Evolutionary conservation across 2,888 invertebrate genomes (phyloP).

Genomic region (Cryptophagus acutangulus): DNA sequence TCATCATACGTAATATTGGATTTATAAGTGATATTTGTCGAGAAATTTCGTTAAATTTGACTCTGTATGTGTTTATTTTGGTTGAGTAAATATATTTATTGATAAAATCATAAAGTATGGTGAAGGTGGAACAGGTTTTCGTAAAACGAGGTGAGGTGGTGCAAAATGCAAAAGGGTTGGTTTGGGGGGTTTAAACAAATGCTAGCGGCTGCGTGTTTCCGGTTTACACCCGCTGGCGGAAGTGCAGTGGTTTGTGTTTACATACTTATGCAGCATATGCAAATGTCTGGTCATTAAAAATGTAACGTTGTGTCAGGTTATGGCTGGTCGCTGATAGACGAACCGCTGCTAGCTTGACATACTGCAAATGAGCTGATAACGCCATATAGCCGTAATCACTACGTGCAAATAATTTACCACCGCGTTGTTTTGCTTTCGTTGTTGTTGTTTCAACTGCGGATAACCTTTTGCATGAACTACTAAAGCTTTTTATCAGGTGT

Average conservation of each 20-base stretch:
- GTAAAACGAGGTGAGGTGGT: no score
- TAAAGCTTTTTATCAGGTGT: no score
- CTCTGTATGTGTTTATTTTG: slow-evolving; percentile 1
- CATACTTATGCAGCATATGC: slow-evolving; percentile 40
- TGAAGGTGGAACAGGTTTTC: no score
- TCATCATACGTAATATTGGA: slow-evolving; percentile 1
- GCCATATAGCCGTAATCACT: slow-evolving; percentile 11
- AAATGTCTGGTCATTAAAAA: slow-evolving; percentile 31
- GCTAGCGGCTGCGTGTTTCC: slow-evolving; percentile 38
- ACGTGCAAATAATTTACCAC: slow-evolving; percentile 16
- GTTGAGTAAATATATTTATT: slow-evolving; percentile 10
- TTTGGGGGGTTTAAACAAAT: slow-evolving; percentile 33
- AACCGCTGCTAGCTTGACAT: slow-evolving; percentile 13
- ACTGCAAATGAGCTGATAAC: slow-evolving; percentile 17
- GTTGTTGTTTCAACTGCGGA: no score
- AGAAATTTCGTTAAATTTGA: slow-evolving; percentile 6
- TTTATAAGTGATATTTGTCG: not conserved
- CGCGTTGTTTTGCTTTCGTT: no score
- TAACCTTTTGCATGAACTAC: no score
- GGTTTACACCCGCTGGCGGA: slow-evolving; percentile 40
- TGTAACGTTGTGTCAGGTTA: slow-evolving; percentile 17
- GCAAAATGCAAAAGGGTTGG: no score
- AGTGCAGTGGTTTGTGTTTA: slow-evolving; percentile 42
- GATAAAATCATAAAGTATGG: no score
- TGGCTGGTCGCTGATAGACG: slow-evolving; percentile 23